phyloP scores from a whole-genome alignment of 2,113 vertebrate genomes.

The Trogon melanurus region DNA sequence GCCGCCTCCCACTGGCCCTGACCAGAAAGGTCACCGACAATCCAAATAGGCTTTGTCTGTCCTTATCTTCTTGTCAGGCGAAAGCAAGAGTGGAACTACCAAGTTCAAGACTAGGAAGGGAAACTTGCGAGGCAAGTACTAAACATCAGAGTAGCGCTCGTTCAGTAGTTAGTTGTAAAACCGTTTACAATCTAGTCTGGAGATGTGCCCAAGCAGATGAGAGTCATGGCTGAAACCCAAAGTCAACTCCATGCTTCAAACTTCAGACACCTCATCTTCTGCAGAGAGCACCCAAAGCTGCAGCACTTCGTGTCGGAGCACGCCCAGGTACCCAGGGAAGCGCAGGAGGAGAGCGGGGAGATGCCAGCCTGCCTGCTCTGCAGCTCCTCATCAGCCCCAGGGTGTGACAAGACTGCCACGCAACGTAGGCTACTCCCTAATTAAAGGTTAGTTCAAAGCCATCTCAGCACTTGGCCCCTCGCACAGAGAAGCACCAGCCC shows the following conservation, averaged over 20 bases:
- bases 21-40: too few species aligned
- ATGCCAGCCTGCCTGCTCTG: neutral
- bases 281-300: neutral
- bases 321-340: accelerated
- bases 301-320: neutral
- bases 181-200: neutral
- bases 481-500: neutral
- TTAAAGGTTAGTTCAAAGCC: neutral
- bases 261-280: neutral
- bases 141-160: neutral
- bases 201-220: neutral
- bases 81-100: constrained; percentile 13
- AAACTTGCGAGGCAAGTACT: neutral
- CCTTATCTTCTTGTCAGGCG: neutral
- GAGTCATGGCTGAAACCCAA: neutral
- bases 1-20: neutral
- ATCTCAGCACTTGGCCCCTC: neutral
- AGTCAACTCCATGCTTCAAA: neutral
- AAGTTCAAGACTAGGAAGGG: neutral
- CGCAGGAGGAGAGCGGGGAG: neutral
- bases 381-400: neutral
- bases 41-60: neutral
- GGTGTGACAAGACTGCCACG: neutral
- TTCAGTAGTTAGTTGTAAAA: neutral
- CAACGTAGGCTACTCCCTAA: neutral